phyloP scores from a whole-genome alignment of 2,797 vertebrate genomes.

The Remorina albescens region DNA sequence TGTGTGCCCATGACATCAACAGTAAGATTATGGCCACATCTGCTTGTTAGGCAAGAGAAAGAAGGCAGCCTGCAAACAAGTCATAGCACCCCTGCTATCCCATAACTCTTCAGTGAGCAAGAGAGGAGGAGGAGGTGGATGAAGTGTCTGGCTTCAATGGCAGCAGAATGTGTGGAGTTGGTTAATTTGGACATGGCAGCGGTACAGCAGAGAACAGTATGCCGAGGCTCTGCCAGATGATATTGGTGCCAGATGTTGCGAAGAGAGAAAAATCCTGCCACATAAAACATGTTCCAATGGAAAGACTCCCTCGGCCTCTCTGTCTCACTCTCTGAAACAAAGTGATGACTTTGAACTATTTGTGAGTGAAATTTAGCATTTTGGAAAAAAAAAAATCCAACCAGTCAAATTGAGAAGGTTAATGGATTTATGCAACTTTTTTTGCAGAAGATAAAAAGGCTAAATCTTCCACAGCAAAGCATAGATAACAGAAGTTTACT shows the following conservation, averaged over 20 bases:
- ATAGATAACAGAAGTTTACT: slow-evolving; percentile 14
- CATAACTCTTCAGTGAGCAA: slow-evolving; percentile 68
- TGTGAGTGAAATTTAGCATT: slow-evolving; percentile 62
- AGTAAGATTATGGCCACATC: slow-evolving; percentile 64
- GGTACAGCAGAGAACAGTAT: slow-evolving; percentile 85
- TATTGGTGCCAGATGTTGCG: slow-evolving; percentile 91
- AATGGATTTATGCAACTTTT: slow-evolving; percentile 27
- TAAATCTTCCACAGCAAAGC: slow-evolving; percentile 3
- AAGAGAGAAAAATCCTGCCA: slow-evolving; percentile 84
- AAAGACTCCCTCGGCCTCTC: slow-evolving; percentile 70
- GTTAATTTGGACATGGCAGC: slow-evolving; percentile 88
- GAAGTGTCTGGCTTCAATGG: slow-evolving; percentile 83
- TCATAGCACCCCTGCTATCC: slow-evolving; percentile 64
- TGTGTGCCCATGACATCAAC: slow-evolving; percentile 59
- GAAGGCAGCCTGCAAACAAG: slow-evolving; percentile 67
- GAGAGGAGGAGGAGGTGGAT: slow-evolving; percentile 41
- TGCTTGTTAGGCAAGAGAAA: slow-evolving; percentile 70
- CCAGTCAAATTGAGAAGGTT: slow-evolving; percentile 65
- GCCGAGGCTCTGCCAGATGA: slow-evolving; percentile 77
- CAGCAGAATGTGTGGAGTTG: slow-evolving; percentile 84
- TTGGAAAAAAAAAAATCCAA: slow-evolving; percentile 62
- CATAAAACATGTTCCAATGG: slow-evolving; percentile 85
- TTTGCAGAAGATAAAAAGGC: slow-evolving; percentile 37
- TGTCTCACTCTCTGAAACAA: slow-evolving; percentile 58
- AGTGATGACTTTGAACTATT: slow-evolving; percentile 77